A percentile compares a stretch with the other conserved stretches of the same genome.
phyloP scores from a whole-genome alignment of 1,140 invertebrate species.

The Bursaphelenchus mucronatus region DNA sequence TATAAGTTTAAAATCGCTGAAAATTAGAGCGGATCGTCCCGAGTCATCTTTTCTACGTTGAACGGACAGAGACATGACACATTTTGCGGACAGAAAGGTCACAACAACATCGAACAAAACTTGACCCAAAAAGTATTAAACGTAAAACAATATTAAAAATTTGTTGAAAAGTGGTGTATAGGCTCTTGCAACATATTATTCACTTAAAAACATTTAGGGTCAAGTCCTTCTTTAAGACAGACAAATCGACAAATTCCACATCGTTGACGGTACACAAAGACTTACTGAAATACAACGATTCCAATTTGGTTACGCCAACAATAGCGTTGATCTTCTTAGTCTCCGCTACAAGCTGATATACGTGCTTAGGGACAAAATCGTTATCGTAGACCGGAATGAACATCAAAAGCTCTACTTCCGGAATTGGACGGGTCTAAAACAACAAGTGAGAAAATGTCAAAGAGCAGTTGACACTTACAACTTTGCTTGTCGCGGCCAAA shows the following conservation, averaged over 20 bases:
- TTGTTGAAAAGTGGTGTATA: no score
- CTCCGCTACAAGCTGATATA: conserved; percentile 14
- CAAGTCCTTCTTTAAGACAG: no score
- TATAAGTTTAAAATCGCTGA: conserved; percentile 18
- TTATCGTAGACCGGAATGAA: conserved; percentile 25
- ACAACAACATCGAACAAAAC: not conserved
- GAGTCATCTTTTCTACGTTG: conserved; percentile 14
- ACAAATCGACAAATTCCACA: not conserved
- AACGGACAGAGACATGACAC: not conserved
- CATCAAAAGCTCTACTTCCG: conserved; percentile 1
- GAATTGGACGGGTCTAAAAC: conserved; percentile 24
- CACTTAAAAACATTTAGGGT: no score
- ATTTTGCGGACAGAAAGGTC: not conserved
- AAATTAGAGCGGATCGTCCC: not conserved
- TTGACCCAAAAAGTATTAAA: no score
- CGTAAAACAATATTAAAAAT: no score
- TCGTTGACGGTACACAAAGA: not conserved
- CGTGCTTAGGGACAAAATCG: conserved; percentile 22
- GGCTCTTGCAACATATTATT: no score
- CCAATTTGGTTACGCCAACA: conserved; percentile 22
- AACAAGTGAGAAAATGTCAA: not conserved
- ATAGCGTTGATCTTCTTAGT: conserved; percentile 25
- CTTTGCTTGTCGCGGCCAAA: not conserved
- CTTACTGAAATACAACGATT: conserved; percentile 23
- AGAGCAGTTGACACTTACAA: not conserved